Evolutionary conservation across 2,888 invertebrate genomes (phyloP).

Genomic region (Unio pictorum): DNA sequence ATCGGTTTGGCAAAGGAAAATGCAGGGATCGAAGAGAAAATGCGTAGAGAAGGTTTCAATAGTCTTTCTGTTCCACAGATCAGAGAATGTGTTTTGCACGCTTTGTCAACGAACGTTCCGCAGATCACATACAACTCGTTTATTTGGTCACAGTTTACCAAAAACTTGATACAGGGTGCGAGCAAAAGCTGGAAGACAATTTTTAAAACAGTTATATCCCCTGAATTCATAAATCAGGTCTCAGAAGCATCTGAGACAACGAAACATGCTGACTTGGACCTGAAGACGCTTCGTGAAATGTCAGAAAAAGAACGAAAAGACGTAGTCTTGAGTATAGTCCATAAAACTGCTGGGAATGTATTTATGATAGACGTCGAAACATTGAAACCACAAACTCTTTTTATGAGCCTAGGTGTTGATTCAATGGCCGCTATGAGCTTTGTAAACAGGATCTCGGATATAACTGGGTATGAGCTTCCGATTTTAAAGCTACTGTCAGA

Average conservation of each 20-base stretch:
- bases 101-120: conserved; percentile 24
- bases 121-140: conserved; percentile 28
- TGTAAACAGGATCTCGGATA: conserved; percentile 5
- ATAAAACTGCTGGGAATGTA: conserved; percentile 15
- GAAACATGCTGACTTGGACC: no score
- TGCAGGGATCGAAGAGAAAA: conserved; percentile 14
- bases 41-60: conserved; percentile 12
- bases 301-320: no score
- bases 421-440: conserved; percentile 49
- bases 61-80: conserved; percentile 12
- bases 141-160: conserved; percentile 8
- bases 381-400: conserved; percentile 18
- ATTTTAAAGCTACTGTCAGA: no score
- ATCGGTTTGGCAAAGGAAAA: conserved; percentile 39
- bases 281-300: no score
- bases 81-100: conserved; percentile 25
- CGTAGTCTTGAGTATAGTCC: no score
- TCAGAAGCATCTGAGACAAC: no score
- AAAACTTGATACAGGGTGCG: no score
- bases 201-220: no score
- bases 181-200: no score
- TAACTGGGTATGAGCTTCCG: no score
- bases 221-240: no score
- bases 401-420: conserved; percentile 40
- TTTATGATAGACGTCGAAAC: conserved; percentile 25